These are phyloP conservation scores for Glandiceps talaboti DNA, from an alignment of 53 echinoderm and acorn worm genomes.

Conservation along the genomic window DNA sequence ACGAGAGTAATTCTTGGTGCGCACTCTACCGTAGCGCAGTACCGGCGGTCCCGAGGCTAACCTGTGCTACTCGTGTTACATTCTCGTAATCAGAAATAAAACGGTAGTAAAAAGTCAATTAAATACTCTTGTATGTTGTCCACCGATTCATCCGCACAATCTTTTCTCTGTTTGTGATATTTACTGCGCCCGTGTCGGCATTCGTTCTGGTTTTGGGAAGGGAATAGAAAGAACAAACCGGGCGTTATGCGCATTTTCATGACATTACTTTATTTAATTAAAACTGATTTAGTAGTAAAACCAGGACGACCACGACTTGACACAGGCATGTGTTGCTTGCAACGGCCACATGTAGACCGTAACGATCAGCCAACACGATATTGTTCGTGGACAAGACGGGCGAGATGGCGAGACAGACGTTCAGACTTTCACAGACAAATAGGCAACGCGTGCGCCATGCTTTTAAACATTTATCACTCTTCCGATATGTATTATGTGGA, in stretches of 20 bases:
- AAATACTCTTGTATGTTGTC: too few species aligned
- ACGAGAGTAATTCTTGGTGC: too few species aligned
- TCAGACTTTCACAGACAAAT: not conserved
- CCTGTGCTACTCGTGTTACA: too few species aligned
- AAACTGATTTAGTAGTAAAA: not conserved
- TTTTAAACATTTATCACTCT: not conserved
- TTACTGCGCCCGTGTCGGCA: too few species aligned
- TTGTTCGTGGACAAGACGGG: not conserved
- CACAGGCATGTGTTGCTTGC: not conserved
- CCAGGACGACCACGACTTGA: not conserved
- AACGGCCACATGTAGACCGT: not conserved
- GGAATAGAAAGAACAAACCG: too few species aligned
- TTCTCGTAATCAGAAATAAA: too few species aligned
- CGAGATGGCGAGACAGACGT: not conserved
- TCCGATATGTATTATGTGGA: not conserved
- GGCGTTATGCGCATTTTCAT: not conserved
- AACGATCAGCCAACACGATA: not conserved
- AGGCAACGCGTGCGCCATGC: not conserved
- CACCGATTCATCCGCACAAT: too few species aligned
- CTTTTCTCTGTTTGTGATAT: too few species aligned
- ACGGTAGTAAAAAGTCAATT: too few species aligned
- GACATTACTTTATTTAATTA: not conserved
- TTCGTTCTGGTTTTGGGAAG: too few species aligned
- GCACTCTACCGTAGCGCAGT: too few species aligned
- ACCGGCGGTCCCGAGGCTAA: too few species aligned